Evolutionary conservation across 2,888 invertebrate genomes (phyloP).

Genomic region (Pseudococcus longispinus): DNA sequence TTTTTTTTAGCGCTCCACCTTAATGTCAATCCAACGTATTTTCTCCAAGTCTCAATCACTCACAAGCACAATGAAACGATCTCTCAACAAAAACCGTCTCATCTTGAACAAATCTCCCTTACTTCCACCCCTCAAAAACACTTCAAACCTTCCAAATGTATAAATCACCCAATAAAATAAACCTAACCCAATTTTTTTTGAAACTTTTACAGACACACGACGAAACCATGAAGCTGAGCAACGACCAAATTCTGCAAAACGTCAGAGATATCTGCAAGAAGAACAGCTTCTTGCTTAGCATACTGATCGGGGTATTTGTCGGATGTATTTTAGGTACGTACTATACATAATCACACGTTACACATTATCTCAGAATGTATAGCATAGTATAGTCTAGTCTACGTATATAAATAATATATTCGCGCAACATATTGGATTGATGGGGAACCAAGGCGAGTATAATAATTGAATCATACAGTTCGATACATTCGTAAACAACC

Average conservation of each 20-base stretch:
- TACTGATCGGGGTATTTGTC: slow-evolving; percentile 47
- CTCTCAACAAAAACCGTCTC: too few species aligned
- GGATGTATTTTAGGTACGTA: slow-evolving; percentile 43
- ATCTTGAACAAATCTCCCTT: too few species aligned
- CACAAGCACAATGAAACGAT: too few species aligned
- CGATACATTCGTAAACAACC: not conserved
- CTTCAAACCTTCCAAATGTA: not conserved
- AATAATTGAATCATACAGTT: not conserved
- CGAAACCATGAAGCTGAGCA: not conserved
- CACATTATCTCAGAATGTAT: not conserved
- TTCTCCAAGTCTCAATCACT: too few species aligned
- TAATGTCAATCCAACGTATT: too few species aligned
- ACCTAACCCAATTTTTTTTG: not conserved
- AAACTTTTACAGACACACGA: not conserved
- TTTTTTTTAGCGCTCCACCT: too few species aligned
- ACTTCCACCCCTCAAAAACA: not conserved
- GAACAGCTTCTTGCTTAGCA: slow-evolving; percentile 45
- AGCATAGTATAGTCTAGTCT: too few species aligned
- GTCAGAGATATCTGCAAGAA: slow-evolving; percentile 13
- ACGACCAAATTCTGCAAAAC: slow-evolving; percentile 1
- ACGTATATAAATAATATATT: too few species aligned
- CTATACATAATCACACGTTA: not conserved
- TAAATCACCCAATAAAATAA: not conserved
- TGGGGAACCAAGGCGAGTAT: not conserved
- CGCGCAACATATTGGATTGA: not conserved